Evolutionary conservation across 1,140 invertebrate species (phyloP).

Genomic region (Semibalanus balanoides): DNA sequence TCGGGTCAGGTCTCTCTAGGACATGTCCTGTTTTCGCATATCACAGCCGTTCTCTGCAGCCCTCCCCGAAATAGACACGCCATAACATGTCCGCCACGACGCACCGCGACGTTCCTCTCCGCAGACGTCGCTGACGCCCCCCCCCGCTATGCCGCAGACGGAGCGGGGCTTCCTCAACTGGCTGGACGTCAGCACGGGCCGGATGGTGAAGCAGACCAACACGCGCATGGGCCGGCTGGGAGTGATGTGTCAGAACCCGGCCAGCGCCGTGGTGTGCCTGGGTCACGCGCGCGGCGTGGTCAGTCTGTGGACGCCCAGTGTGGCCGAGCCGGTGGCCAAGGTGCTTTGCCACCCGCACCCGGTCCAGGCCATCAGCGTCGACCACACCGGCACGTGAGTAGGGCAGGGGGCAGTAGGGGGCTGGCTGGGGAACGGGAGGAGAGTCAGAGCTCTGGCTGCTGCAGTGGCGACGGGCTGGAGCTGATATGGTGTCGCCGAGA

Average conservation of each 20-base stretch:
- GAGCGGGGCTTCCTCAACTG: slow-evolving; percentile 70
- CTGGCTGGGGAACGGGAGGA: too few species aligned
- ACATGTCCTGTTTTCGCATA: too few species aligned
- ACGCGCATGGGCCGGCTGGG: slow-evolving; percentile 56
- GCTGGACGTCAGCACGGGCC: slow-evolving; percentile 87
- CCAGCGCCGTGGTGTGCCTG: slow-evolving; percentile 80
- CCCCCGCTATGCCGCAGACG: slow-evolving; percentile 38
- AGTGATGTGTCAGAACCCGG: slow-evolving; percentile 83
- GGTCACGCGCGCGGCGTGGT: slow-evolving; percentile 82
- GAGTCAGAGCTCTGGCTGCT: too few species aligned
- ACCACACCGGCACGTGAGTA: slow-evolving; percentile 62
- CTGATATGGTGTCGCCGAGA: too few species aligned
- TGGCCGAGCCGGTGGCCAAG: slow-evolving; percentile 68
- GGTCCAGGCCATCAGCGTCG: slow-evolving; percentile 64
- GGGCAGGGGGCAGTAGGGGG: neutral
- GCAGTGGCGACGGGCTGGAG: too few species aligned
- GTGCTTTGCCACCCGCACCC: slow-evolving; percentile 77
- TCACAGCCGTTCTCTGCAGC: too few species aligned
- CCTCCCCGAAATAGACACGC: too few species aligned
- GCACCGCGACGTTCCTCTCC: too few species aligned
- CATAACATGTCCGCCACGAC: too few species aligned
- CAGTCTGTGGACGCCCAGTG: slow-evolving; percentile 88
- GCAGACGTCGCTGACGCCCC: too few species aligned
- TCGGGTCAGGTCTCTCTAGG: too few species aligned
- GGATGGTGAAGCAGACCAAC: slow-evolving; percentile 62